Conservation (phyloP, 2,888 invertebrate species). For the Eupithecia tripunctaria region DNA sequence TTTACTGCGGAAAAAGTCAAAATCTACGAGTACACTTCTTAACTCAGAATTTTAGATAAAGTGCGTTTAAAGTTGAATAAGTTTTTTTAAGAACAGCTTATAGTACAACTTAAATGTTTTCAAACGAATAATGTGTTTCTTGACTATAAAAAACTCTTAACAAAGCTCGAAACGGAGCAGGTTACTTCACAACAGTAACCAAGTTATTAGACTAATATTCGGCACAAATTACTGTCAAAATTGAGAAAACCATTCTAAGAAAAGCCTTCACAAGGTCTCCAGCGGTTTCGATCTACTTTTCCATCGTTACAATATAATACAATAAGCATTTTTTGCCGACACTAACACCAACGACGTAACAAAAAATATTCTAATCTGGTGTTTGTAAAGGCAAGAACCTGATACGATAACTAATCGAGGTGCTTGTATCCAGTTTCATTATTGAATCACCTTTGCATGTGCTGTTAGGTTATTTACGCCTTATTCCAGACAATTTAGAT, state of each 20-base stretch:
- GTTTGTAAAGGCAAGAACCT: slow-evolving; percentile 36
- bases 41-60: not conserved
- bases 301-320: slow-evolving; percentile 48
- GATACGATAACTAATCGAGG: slow-evolving; percentile 27
- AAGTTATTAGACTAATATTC: not conserved
- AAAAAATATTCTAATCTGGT: slow-evolving; percentile 33
- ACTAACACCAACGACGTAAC: slow-evolving; percentile 46
- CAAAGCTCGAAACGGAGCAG: not conserved
- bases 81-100: not conserved
- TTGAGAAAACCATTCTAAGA: not conserved
- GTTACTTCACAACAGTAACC: not conserved
- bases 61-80: not conserved
- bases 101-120: not conserved
- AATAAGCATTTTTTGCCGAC: slow-evolving; percentile 52
- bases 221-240: not conserved
- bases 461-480: slow-evolving; percentile 42
- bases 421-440: slow-evolving; percentile 27
- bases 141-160: not conserved
- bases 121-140: not conserved
- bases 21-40: no score
- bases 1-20: slow-evolving; percentile 4
- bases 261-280: slow-evolving; percentile 51
- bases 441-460: slow-evolving; percentile 36
- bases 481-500: slow-evolving; percentile 41
- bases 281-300: slow-evolving; percentile 61